Evolutionary conservation across 2,888 invertebrate species (phyloP), one percentile per base, ranked within the genome.

Genomic region (Lepidochitona cinerea): DNA sequence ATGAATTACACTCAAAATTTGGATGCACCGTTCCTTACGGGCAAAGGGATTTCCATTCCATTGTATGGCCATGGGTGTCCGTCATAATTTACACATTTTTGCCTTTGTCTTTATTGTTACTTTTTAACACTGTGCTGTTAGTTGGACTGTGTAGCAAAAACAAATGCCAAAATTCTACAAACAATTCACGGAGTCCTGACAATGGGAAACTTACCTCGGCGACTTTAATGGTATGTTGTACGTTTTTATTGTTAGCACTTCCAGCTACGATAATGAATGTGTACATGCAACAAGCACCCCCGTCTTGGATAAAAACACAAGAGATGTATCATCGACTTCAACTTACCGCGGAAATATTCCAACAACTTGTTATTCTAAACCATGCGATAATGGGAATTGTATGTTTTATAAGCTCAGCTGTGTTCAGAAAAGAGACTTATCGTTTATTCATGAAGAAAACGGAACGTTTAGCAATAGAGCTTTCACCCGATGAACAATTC

Each of bases 1-100:
- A 80, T 69, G 84, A 85, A 70, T 81, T 88, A 29, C 83, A 84
- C 67, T 75, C 77, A 7, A 79, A 85, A 29, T 64, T 26, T 29
- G 84, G 85, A 26, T 87, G 87, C 72, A 85, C 78, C 71, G 77
- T 85, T 1, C 73, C 81, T 26, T 80, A 80, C 66, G 70, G 75
- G 37, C 81, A 80, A 36, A 76, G 83, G 52, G 85, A 86, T 72
- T 79, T 88, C 53, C 84, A 87, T 72, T 83, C 84, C 23, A 70
- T 82, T 14, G 83, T 86, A 36, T 88, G 88, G 88, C 88, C 87
- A 4, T 87, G 86, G 87, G 81, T 87, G 68, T 84, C 88, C 6
- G 85, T 86, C 14, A 82, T 83, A 54, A 81, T 86, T 37, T 86
- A 85, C 77, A 81, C 83, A 41, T 87, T 84, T 76, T 80, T 88